Conservation (phyloP, 2,797 vertebrate genomes). For the Fratercula arctica region DNA sequence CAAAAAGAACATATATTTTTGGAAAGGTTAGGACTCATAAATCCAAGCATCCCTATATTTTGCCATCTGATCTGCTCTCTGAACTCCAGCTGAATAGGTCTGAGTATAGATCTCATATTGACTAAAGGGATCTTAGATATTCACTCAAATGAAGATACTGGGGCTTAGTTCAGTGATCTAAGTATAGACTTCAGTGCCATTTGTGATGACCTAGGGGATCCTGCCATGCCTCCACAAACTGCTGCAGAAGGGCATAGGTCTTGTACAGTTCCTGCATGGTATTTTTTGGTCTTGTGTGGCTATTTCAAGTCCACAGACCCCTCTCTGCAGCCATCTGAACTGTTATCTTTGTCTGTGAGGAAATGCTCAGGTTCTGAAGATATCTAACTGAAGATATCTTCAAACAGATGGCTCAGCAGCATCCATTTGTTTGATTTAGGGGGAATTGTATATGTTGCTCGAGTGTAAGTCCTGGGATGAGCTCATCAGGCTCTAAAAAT, state of each 20-base stretch:
- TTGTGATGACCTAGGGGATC: background rate
- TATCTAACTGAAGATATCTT: background rate
- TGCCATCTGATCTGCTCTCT: background rate
- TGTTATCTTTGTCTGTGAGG: background rate
- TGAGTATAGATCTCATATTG: background rate
- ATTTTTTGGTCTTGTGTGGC: background rate
- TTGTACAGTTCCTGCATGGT: background rate
- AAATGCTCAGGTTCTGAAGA: background rate
- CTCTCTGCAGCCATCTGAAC: background rate
- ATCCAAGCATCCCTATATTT: background rate
- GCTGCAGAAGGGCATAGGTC: background rate
- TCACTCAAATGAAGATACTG: background rate
- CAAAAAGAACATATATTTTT: background rate
- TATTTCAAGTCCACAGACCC: background rate
- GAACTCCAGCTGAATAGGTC: background rate
- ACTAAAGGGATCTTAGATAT: background rate
- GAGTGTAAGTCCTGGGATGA: background rate
- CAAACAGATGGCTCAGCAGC: constrained; percentile 2
- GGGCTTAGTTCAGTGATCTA: background rate
- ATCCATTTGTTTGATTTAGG: background rate
- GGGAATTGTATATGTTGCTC: background rate
- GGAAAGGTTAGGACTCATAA: background rate
- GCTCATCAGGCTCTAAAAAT: background rate
- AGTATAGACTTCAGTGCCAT: background rate
- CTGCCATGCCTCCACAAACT: background rate